Evolutionary conservation across 2,797 vertebrate species (phyloP).

Genomic region (Neopelma chrysocephalum): DNA sequence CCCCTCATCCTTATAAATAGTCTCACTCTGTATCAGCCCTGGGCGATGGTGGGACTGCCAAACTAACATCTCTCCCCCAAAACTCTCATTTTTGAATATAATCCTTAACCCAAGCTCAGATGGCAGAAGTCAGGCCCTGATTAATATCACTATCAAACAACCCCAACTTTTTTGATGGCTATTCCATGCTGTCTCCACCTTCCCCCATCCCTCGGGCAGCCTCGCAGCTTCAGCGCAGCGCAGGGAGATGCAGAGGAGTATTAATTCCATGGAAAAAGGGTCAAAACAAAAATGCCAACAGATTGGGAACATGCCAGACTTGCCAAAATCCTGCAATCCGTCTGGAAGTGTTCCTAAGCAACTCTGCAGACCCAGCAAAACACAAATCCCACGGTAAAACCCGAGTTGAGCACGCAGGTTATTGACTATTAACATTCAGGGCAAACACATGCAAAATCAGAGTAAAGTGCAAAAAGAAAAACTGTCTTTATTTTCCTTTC

Average conservation of each 20-base stretch:
- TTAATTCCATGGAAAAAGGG: not conserved
- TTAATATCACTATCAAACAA: not conserved
- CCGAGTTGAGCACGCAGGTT: not conserved
- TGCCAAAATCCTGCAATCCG: not conserved
- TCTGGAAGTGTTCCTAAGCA: not conserved
- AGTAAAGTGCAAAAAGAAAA: not conserved
- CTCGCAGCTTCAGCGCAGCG: not conserved
- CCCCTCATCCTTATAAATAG: not conserved
- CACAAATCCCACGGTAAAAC: not conserved
- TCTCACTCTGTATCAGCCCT: rapidly evolving
- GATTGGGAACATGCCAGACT: not conserved
- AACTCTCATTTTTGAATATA: not conserved
- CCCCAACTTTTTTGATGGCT: not conserved
- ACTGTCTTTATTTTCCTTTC: conserved; percentile 7
- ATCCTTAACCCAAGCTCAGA: not conserved
- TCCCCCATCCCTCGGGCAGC: not conserved
- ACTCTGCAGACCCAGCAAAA: not conserved
- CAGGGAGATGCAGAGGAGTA: not conserved
- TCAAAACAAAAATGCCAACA: not conserved
- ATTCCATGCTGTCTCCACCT: not conserved
- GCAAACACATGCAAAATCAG: not conserved
- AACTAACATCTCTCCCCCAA: not conserved
- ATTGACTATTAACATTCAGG: conserved; percentile 6
- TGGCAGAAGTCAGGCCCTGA: not conserved
- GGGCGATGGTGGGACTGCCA: not conserved